Evolutionary conservation across 2,888 invertebrate genomes (phyloP).

Genomic region (Ichneumoninae sp.): DNA sequence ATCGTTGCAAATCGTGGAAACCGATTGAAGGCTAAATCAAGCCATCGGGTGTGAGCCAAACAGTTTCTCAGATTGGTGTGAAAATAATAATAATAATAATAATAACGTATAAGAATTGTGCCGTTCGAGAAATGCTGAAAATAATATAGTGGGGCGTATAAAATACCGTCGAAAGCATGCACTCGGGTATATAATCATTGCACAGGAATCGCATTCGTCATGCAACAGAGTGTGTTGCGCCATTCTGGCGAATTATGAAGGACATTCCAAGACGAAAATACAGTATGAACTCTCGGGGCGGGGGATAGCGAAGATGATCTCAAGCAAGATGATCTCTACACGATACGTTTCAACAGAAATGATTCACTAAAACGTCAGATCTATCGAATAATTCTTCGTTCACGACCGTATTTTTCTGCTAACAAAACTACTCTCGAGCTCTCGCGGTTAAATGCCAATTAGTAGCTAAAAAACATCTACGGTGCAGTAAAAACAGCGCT

Average conservation of each 20-base stretch:
- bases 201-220: conserved; percentile 65
- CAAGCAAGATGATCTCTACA: conserved; percentile 36
- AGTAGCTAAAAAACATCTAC: conserved; percentile 23
- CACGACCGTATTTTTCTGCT: not conserved
- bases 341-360: conserved; percentile 7
- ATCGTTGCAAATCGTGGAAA: conserved; percentile 40
- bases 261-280: conserved; percentile 66
- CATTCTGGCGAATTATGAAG: conserved; percentile 56
- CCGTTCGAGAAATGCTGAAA: conserved; percentile 58
- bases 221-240: conserved; percentile 59
- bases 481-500: conserved; percentile 17
- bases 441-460: conserved; percentile 32
- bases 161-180: conserved; percentile 56
- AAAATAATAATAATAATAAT: conserved; percentile 36
- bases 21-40: conserved; percentile 47
- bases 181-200: conserved; percentile 42
- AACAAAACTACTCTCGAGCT: conserved; percentile 11
- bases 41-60: conserved; percentile 40
- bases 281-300: conserved; percentile 51
- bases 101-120: conserved; percentile 49
- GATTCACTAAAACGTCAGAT: not conserved
- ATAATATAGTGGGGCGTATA: conserved; percentile 43
- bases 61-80: conserved; percentile 46
- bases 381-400: not conserved
- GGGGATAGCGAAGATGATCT: conserved; percentile 47